Percentiles rank a stretch among this genome's conserved stretches.
These are phyloP conservation scores for Isaurus tuberculatus DNA, from an alignment of 92 coral and sea anemone species.

Conservation along the genomic window DNA sequence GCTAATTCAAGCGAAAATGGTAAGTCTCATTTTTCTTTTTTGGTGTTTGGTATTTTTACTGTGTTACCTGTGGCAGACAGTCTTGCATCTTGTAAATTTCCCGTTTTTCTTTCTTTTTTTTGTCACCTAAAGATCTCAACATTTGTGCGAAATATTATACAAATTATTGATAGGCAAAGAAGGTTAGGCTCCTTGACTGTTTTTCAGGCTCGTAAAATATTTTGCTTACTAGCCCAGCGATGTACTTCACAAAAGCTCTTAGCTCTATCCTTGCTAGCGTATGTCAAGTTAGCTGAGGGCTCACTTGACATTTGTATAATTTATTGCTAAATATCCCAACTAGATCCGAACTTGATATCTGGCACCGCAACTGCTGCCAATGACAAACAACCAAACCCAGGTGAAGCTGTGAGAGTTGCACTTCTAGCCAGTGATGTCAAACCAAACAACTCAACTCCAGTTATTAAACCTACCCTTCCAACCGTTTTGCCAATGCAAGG, in stretches of 20 bases:
- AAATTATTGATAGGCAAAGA: too few species aligned
- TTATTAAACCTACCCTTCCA: conserved; percentile 9
- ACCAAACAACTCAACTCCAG: background rate
- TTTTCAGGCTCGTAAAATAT: too few species aligned
- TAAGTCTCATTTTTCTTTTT: background rate
- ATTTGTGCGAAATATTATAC: too few species aligned
- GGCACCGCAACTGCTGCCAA: background rate
- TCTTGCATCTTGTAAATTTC: background rate
- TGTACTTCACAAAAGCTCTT: too few species aligned
- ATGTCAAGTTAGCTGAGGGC: too few species aligned
- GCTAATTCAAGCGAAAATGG: background rate
- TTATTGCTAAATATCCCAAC: background rate
- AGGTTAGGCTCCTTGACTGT: too few species aligned
- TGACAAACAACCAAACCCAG: background rate
- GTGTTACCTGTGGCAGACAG: background rate
- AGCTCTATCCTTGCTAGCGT: too few species aligned
- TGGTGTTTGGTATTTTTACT: background rate
- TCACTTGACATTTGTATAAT: background rate
- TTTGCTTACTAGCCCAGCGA: too few species aligned
- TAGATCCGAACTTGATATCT: background rate
- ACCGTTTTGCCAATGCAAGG: conserved; percentile 17
- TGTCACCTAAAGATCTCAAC: background rate
- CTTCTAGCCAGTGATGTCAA: background rate
- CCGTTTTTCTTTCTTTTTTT: background rate
- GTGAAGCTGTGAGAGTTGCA: background rate